A percentile compares a stretch with the other conserved stretches of the same genome.
Evolutionary conservation across 1,140 invertebrate species (phyloP).

Genomic region (Orius insidiosus): DNA sequence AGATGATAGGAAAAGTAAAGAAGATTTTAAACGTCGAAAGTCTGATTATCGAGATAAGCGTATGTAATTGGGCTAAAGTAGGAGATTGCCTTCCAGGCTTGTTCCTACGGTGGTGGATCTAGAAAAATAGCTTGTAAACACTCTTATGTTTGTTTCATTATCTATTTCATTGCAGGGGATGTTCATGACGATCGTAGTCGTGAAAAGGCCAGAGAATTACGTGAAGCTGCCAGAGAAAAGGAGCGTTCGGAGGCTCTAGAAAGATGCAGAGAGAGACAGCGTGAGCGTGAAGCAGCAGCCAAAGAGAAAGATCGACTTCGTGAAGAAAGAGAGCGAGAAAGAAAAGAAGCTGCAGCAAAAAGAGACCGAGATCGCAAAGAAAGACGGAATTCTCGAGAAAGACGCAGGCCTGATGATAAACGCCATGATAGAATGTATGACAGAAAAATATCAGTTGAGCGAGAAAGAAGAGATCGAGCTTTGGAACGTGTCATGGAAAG

Average conservation of each 20-base stretch:
- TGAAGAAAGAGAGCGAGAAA: conserved; percentile 19
- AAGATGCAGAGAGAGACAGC: conserved; percentile 24
- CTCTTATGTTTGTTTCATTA: no score
- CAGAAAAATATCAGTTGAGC: neutral
- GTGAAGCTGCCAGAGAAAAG: conserved; percentile 20
- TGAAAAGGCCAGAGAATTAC: neutral
- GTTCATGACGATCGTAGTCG: conserved; percentile 2
- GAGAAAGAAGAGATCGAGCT: conserved; percentile 13
- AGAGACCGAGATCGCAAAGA: conserved; percentile 20
- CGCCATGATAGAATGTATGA: conserved; percentile 7
- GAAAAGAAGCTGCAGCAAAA: conserved; percentile 21
- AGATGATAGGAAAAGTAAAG: conserved; percentile 12
- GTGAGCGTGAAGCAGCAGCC: conserved; percentile 24
- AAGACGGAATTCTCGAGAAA: neutral
- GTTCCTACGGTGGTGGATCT: no score
- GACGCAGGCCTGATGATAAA: neutral
- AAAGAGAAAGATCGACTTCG: conserved; percentile 25
- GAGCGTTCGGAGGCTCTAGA: conserved; percentile 21
- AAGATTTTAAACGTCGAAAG: conserved; percentile 11
- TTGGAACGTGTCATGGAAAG: conserved; percentile 16
- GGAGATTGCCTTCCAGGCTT: no score
- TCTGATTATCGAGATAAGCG: conserved; percentile 13
- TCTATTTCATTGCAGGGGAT: neutral
- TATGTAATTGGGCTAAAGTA: neutral
- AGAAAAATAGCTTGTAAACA: no score